phyloP scores from a whole-genome alignment of 2,888 invertebrate genomes.

The Ectemnius cavifrons region DNA sequence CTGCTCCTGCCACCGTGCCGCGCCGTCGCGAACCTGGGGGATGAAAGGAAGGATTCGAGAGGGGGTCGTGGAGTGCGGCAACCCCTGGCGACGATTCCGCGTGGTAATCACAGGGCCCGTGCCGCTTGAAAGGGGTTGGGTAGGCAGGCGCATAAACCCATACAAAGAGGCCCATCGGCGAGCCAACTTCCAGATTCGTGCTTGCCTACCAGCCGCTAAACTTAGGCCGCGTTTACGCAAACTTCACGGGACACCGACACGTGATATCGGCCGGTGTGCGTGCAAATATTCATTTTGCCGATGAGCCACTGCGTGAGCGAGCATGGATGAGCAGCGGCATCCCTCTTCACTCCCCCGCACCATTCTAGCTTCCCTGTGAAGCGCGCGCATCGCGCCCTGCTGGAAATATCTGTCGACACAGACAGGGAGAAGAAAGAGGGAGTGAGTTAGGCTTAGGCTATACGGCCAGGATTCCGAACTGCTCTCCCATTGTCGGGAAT shows the following conservation, averaged over 20 bases:
- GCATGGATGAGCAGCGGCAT: conserved; percentile 16
- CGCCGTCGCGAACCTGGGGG: conserved; percentile 1
- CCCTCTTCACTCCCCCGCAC: not conserved
- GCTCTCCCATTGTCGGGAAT: conserved; percentile 54
- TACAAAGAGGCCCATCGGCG: conserved; percentile 29
- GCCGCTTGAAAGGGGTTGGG: conserved; percentile 27
- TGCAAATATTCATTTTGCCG: conserved; percentile 48
- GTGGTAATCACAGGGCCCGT: conserved; percentile 38
- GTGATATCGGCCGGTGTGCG: conserved; percentile 36
- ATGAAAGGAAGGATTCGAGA: conserved; percentile 18
- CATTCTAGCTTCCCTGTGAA: not conserved
- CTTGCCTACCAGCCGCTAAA: conserved; percentile 14
- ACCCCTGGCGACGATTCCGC: conserved; percentile 30
- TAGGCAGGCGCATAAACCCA: conserved; percentile 36
- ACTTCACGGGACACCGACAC: conserved; percentile 11
- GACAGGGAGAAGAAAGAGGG: conserved; percentile 16
- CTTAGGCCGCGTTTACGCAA: conserved; percentile 22
- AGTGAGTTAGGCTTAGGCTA: conserved; percentile 35
- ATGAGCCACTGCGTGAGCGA: not conserved
- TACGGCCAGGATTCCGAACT: conserved; percentile 37
- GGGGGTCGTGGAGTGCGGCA: conserved; percentile 9
- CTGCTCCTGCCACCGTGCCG: too few relatives aligned
- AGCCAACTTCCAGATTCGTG: conserved; percentile 20
- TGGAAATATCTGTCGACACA: too few relatives aligned
- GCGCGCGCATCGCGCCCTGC: not conserved